These are phyloP conservation scores for Aspidoscelis tigris DNA, from an alignment of 2,113 vertebrate species.

Conservation along the genomic window DNA sequence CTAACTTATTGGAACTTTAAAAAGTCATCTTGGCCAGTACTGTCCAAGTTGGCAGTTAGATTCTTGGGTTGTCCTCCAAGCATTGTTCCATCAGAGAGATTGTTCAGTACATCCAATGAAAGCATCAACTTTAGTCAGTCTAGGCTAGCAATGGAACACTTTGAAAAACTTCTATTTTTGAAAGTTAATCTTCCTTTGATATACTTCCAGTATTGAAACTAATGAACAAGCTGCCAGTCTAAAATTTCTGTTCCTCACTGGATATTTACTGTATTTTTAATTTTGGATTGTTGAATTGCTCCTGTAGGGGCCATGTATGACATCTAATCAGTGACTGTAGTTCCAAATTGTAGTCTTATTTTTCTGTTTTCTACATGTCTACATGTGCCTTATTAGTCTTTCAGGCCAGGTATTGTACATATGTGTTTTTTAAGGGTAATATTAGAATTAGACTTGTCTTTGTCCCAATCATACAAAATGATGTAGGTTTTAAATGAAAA, in stretches of 20 bases:
- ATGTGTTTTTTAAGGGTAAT: constrained; percentile 62
- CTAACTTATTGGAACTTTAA: constrained; percentile 97
- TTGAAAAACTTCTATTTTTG: constrained; percentile 95
- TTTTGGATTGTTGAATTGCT: constrained; percentile 54
- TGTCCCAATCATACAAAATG: constrained; percentile 65
- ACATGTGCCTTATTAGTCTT: constrained; percentile 95
- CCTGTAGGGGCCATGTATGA: constrained; percentile 69
- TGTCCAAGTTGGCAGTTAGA: constrained; percentile 91
- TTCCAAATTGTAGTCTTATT: constrained; percentile 67
- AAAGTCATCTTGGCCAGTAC: constrained; percentile 90
- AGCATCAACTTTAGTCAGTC: constrained; percentile 87
- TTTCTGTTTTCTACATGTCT: constrained; percentile 74
- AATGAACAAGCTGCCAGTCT: constrained; percentile 62
- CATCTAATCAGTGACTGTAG: constrained; percentile 71
- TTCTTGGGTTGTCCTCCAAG: constrained; percentile 97
- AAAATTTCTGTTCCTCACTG: constrained; percentile 57
- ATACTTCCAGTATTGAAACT: constrained; percentile 95
- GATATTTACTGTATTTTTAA: constrained; percentile 60
- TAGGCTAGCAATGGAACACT: constrained; percentile 89
- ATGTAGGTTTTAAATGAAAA: constrained; percentile 75
- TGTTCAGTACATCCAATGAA: constrained; percentile 91
- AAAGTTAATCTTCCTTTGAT: constrained; percentile 98
- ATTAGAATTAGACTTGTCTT: constrained; percentile 70
- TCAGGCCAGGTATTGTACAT: constrained; percentile 75
- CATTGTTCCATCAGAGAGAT: constrained; percentile 89